Evolutionary conservation across 1,140 invertebrate genomes (phyloP).

Genomic region (Dysdera silvatica): DNA sequence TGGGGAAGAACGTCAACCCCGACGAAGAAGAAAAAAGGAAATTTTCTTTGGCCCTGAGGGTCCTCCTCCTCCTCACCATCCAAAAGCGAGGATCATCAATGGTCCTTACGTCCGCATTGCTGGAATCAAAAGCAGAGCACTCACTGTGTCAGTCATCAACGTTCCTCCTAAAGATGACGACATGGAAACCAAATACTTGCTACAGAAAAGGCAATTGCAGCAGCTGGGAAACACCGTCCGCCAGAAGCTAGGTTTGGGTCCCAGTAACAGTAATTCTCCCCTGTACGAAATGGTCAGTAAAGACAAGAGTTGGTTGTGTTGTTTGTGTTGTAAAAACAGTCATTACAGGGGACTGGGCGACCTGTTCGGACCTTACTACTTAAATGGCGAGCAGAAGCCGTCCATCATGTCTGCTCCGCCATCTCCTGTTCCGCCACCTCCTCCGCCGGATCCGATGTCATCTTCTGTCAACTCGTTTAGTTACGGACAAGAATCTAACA

Average conservation of each 20-base stretch:
- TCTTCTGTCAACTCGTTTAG: too few species aligned
- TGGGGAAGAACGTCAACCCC: constrained; percentile 5
- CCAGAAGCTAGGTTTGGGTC: constrained; percentile 1
- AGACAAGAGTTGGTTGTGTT: constrained; percentile 79
- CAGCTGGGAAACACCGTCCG: constrained; percentile 14
- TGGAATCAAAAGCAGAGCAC: constrained; percentile 58
- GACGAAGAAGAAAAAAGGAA: constrained; percentile 13
- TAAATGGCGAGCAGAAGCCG: constrained; percentile 23
- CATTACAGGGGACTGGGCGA: constrained; percentile 73
- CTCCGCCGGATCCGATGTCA: constrained; percentile 3
- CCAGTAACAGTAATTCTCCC: constrained; percentile 2
- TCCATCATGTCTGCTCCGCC: constrained; percentile 16
- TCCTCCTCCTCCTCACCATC: constrained; percentile 4
- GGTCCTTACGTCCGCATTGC: constrained; percentile 57
- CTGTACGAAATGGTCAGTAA: constrained; percentile 25
- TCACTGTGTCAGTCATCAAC: constrained; percentile 61
- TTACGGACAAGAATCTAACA: constrained; percentile 9
- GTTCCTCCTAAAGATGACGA: constrained; percentile 54
- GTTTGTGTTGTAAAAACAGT: constrained; percentile 78
- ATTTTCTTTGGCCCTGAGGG: constrained; percentile 25
- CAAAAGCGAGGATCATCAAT: constrained; percentile 17
- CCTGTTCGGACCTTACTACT: constrained; percentile 83
- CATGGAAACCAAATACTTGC: constrained; percentile 33
- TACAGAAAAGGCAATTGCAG: neutral
- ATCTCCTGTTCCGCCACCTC: neutral